These are phyloP conservation scores for Strigops habroptila DNA, from an alignment of 2,113 vertebrate genomes.

Conservation along the genomic window DNA sequence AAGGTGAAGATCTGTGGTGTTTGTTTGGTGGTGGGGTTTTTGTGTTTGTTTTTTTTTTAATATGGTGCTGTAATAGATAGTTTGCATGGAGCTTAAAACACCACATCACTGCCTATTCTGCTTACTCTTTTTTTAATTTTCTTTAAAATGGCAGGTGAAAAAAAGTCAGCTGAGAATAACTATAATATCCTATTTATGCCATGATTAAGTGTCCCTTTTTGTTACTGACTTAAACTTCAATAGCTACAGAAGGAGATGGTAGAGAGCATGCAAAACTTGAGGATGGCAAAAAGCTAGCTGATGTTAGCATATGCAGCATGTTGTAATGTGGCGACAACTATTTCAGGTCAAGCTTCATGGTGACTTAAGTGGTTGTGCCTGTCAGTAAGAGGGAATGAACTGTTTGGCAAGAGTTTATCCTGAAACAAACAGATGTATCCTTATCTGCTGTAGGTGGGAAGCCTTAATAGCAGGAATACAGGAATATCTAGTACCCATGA, in stretches of 20 bases:
- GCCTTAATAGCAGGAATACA: background rate
- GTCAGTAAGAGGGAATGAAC: background rate
- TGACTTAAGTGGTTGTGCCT: background rate
- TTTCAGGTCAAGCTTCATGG: background rate
- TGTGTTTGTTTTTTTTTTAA: background rate
- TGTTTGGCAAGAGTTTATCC: background rate
- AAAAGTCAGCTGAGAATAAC: background rate
- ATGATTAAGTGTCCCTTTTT: background rate
- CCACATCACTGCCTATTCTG: background rate
- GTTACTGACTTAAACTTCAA: background rate
- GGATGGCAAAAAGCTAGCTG: background rate
- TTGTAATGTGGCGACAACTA: background rate
- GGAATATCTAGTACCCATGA: background rate
- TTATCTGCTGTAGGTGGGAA: background rate
- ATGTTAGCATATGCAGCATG: background rate
- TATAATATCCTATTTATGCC: background rate
- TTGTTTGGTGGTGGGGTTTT: background rate
- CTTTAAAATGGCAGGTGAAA: background rate
- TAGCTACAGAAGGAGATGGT: background rate
- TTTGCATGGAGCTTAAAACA: background rate
- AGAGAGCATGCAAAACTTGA: background rate
- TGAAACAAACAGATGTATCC: background rate
- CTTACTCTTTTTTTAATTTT: background rate
- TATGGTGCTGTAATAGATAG: background rate
- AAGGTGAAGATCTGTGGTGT: background rate